Evolutionary conservation across 2,888 invertebrate species (phyloP), one percentile per base, ranked within the genome.

Genomic region (Troides helena): DNA sequence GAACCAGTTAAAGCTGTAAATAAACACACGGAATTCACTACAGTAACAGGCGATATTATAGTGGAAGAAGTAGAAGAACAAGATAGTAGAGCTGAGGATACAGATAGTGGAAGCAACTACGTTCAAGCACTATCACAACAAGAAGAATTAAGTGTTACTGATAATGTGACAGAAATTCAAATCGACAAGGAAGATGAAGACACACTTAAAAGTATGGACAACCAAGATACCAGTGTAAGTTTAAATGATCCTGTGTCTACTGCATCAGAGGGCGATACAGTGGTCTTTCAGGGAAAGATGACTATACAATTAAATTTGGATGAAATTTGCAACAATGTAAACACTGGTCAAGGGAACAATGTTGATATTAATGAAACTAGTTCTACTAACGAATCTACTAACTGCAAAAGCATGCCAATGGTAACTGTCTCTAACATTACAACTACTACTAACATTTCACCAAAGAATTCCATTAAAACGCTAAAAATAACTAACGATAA

Each of bases 401-500:
- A 88, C 85, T 83, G 80, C 85, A 89, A 88, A 81, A 87, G 90
- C 90, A 92, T 91, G 90, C 88, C 93, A 81, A 90, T 90, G 93
- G 92, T 93, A 92, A 93, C 91, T 87, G 93, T 93, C 80, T 93
- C 93, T 88, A 92, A 93, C 83, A 93, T 93, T 81, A 91, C 89
- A 80, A 93, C 93, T 80, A 93, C 89, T 81, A 89, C 92, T 92
- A 92, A 92, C 84, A 90, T 90, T 78, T 92, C 92, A 85, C 90
- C 92, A 77, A 92, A 91, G 81, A 89, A 85, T 86, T 90, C 91
- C 87, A 87, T 90, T 85, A 90, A 90, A 86, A 80, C 86, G 87
- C 89, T 89, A 87, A 90, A 86, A 78, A 71, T 78, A 78, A 78
- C 78, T 77, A 83, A 74, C 71, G 80, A 79, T 79, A 80, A 76